These are phyloP conservation scores for Narcine bancroftii DNA, from an alignment of 2,113 vertebrate genomes.

Conservation along the genomic window DNA sequence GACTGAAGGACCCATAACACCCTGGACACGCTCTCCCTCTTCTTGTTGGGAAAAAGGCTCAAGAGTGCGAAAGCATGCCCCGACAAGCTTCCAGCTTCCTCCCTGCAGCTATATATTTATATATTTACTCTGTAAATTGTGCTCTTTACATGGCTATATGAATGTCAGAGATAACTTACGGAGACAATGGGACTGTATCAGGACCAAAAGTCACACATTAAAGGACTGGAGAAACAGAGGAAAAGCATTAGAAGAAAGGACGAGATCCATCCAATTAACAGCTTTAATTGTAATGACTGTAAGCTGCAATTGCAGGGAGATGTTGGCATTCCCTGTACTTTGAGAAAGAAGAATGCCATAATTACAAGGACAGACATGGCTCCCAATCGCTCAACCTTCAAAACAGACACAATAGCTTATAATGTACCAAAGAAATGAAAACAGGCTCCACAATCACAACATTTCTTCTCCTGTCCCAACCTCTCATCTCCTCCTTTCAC, in stretches of 20 bases:
- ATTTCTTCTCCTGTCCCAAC: neutral
- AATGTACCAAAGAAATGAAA: neutral
- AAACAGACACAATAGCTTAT: neutral
- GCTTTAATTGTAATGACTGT: neutral
- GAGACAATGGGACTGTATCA: neutral
- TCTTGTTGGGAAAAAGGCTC: too few relatives aligned
- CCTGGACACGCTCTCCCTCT: too few relatives aligned
- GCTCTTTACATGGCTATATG: too few relatives aligned
- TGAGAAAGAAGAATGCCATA: neutral
- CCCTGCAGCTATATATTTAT: too few relatives aligned
- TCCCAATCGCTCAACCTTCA: neutral
- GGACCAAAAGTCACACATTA: neutral
- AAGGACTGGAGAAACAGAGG: neutral
- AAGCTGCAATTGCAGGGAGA: neutral
- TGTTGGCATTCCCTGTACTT: neutral
- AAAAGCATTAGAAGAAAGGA: neutral
- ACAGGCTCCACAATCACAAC: neutral
- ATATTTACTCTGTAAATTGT: too few relatives aligned
- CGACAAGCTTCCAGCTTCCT: too few relatives aligned
- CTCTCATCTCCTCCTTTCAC: neutral
- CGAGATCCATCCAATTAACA: neutral
- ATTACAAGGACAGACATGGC: neutral
- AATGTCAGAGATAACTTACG: too few relatives aligned
- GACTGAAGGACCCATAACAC: too few relatives aligned
- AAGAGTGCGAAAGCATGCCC: too few relatives aligned